Evolutionary conservation across 1,140 invertebrate genomes (phyloP).

Genomic region (Trichonephila clavata): DNA sequence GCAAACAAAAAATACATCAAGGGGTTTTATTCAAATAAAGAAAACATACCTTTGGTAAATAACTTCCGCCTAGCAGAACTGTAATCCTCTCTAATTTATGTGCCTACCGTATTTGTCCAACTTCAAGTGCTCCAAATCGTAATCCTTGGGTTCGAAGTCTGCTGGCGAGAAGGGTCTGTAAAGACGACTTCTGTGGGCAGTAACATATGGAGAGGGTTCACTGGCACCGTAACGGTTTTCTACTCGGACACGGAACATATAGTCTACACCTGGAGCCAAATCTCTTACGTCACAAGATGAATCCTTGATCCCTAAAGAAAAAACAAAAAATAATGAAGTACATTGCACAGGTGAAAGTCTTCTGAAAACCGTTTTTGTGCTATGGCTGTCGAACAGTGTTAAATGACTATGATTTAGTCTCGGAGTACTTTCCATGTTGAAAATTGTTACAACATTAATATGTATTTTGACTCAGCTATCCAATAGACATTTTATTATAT

Average conservation of each 20-base stretch:
- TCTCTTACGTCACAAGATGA: conserved; percentile 86
- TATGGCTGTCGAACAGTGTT: too few species aligned
- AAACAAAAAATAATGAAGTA: too few species aligned
- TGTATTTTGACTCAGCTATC: too few species aligned
- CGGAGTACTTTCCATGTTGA: too few species aligned
- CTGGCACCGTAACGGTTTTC: conserved; percentile 97
- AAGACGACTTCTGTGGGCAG: conserved; percentile 89
- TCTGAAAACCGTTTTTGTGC: too few species aligned
- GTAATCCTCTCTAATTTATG: neutral
- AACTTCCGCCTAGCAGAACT: too few species aligned
- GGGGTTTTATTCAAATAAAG: too few species aligned
- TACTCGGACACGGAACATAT: conserved; percentile 94
- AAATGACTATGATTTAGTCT: too few species aligned
- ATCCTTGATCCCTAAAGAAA: conserved; percentile 84
- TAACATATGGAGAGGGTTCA: conserved; percentile 93
- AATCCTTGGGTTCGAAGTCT: conserved; percentile 86
- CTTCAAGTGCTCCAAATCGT: conserved; percentile 90
- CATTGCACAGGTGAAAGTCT: too few species aligned
- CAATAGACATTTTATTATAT: too few species aligned
- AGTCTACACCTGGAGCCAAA: conserved; percentile 80
- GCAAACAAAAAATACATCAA: conserved; percentile 12
- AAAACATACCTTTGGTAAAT: too few species aligned
- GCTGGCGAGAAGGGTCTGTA: conserved; percentile 78
- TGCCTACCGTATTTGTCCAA: conserved; percentile 86
- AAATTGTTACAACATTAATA: too few species aligned